Evolutionary conservation across 2,113 vertebrate species (phyloP).

Genomic region (Rhabdomys dilectus): DNA sequence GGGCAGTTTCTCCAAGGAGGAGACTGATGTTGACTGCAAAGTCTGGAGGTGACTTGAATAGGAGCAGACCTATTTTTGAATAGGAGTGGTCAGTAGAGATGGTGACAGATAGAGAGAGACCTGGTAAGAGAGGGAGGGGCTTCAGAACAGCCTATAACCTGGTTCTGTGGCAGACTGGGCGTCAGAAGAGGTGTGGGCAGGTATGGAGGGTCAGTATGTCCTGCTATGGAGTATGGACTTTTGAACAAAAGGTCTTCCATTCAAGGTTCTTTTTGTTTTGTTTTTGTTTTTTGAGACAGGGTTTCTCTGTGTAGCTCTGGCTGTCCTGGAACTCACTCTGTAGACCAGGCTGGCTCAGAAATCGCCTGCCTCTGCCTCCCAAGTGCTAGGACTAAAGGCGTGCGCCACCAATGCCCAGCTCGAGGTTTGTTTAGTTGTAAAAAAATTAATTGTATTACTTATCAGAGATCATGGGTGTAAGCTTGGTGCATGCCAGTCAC

Average conservation of each 20-base stretch:
- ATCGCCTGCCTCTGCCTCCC: no score
- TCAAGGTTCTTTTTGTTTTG: background rate
- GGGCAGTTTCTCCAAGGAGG: slow-evolving; percentile 12
- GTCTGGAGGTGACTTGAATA: background rate
- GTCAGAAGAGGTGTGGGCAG: background rate
- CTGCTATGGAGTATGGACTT: slow-evolving; percentile 29
- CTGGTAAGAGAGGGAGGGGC: background rate
- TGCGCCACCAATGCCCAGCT: no score
- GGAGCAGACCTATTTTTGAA: background rate
- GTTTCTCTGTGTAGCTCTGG: no score
- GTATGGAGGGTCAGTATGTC: background rate
- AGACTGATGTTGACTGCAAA: slow-evolving; percentile 3
- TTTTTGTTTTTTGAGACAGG: no score
- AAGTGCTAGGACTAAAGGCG: no score
- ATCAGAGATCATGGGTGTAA: background rate
- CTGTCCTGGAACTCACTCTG: no score
- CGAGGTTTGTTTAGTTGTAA: background rate
- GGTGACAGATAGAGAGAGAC: background rate
- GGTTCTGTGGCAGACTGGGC: background rate
- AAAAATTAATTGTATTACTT: background rate
- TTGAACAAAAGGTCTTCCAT: background rate
- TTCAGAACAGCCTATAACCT: background rate
- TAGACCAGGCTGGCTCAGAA: no score
- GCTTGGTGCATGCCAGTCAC: no score
- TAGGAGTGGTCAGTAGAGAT: background rate